These are phyloP conservation scores for Luscinia megarhynchos DNA, from an alignment of 2,797 vertebrate genomes.

Conservation along the genomic window DNA sequence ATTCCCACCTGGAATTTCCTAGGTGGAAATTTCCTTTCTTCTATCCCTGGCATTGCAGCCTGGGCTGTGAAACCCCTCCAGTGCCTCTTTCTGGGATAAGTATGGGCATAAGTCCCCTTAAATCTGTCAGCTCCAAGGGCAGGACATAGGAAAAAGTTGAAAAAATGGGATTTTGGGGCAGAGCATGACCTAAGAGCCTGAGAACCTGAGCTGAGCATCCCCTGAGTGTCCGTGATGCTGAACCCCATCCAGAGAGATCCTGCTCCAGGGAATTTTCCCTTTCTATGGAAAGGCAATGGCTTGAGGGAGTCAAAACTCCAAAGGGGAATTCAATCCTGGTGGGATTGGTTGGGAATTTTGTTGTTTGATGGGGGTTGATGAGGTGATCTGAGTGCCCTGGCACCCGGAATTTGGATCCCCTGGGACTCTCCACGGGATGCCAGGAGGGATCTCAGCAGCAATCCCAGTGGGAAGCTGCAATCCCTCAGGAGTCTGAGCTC, in stretches of 20 bases:
- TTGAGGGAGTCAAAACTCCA: not conserved
- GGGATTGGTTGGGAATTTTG: not conserved
- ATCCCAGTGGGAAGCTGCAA: not conserved
- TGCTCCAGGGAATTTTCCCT: not conserved
- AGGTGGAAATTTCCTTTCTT: not conserved
- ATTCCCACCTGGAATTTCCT: not conserved
- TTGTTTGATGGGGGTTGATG: not conserved
- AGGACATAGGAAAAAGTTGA: accelerated
- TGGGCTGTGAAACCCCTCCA: not conserved
- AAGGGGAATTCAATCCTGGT: not conserved
- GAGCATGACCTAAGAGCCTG: not conserved
- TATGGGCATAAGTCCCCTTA: not conserved
- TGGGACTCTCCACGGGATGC: not conserved
- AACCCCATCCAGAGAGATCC: not conserved
- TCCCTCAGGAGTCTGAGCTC: not conserved
- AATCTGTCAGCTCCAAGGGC: accelerated
- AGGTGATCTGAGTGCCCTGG: accelerated
- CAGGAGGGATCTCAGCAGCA: not conserved
- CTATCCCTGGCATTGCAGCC: accelerated
- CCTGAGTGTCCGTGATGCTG: not conserved
- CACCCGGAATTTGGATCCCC: not conserved
- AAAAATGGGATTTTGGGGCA: not conserved
- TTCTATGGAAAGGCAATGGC: not conserved
- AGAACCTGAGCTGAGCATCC: not conserved
- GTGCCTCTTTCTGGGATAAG: not conserved